A percentile compares a stretch with the other conserved stretches of the same genome.
These are phyloP conservation scores for Sternarchorhynchus goeldii DNA, from an alignment of 2,797 vertebrate genomes.

Conservation along the genomic window DNA sequence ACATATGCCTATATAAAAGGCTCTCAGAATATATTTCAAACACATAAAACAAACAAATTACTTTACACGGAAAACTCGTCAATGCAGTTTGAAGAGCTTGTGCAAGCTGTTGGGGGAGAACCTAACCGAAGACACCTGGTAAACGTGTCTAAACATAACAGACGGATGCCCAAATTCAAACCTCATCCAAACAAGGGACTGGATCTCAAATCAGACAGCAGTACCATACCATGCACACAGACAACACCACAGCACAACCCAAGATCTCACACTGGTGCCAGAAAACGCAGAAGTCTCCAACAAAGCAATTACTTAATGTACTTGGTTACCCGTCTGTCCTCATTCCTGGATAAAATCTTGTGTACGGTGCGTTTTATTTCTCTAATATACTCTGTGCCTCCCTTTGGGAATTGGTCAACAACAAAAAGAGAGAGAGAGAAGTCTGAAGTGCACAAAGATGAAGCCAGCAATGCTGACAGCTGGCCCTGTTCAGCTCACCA, in stretches of 20 bases:
- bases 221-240: constrained; percentile 15
- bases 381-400: too few relatives aligned
- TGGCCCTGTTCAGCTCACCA: too few relatives aligned
- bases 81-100: too few relatives aligned
- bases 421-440: too few relatives aligned
- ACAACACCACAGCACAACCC: background rate
- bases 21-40: background rate
- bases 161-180: background rate
- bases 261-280: constrained; percentile 11
- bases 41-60: too few relatives aligned
- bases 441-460: too few relatives aligned
- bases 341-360: background rate
- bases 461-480: too few relatives aligned
- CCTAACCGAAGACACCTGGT: too few relatives aligned
- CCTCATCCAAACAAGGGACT: constrained; percentile 15
- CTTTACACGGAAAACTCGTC: too few relatives aligned
- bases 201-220: background rate
- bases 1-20: background rate
- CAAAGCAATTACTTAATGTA: background rate
- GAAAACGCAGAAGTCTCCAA: background rate
- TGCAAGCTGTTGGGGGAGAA: too few relatives aligned
- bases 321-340: background rate
- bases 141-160: background rate
- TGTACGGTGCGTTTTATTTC: too few relatives aligned
- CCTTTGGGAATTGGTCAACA: too few relatives aligned